A percentile compares a stretch with the other conserved stretches of the same genome.
Evolutionary conservation across 2,888 invertebrate species (phyloP).

Genomic region (Zeuzera pyrina): DNA sequence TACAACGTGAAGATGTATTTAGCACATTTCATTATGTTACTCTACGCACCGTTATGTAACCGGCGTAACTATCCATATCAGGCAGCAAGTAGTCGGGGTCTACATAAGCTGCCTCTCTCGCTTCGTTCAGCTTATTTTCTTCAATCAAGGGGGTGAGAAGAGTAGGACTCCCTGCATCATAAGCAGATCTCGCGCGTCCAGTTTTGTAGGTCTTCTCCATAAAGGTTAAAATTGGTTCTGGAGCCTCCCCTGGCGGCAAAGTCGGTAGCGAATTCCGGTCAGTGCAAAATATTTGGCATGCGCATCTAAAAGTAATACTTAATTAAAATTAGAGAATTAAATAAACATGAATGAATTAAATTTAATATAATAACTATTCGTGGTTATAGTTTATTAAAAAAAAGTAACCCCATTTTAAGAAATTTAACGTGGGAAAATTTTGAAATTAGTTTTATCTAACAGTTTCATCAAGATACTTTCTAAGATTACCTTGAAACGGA

Average conservation of each 20-base stretch:
- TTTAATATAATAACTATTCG: no score
- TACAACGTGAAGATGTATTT: no score
- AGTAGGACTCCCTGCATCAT: slow-evolving; percentile 63
- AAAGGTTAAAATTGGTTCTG: slow-evolving; percentile 55
- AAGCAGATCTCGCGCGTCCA: slow-evolving; percentile 29
- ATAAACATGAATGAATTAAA: no score
- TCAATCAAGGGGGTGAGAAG: slow-evolving; percentile 72
- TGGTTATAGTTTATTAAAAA: no score
- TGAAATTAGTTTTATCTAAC: no score
- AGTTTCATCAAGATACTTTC: no score
- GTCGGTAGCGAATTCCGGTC: slow-evolving; percentile 44
- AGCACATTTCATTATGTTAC: no score
- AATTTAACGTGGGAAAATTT: no score
- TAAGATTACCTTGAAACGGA: no score
- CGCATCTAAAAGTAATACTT: no score
- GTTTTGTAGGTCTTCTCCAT: slow-evolving; percentile 51
- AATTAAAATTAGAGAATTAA: no score
- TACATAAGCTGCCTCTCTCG: slow-evolving; percentile 54
- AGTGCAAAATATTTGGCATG: slow-evolving; percentile 21
- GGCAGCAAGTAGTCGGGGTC: slow-evolving; percentile 47
- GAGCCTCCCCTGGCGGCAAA: slow-evolving; percentile 56
- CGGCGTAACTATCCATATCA: slow-evolving; percentile 64
- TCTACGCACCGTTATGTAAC: slow-evolving; percentile 59
- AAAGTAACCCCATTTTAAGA: no score
- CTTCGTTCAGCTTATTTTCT: slow-evolving; percentile 61